Conservation (phyloP, 2,888 invertebrate genomes). For the Willowsia nigromaculata region DNA sequence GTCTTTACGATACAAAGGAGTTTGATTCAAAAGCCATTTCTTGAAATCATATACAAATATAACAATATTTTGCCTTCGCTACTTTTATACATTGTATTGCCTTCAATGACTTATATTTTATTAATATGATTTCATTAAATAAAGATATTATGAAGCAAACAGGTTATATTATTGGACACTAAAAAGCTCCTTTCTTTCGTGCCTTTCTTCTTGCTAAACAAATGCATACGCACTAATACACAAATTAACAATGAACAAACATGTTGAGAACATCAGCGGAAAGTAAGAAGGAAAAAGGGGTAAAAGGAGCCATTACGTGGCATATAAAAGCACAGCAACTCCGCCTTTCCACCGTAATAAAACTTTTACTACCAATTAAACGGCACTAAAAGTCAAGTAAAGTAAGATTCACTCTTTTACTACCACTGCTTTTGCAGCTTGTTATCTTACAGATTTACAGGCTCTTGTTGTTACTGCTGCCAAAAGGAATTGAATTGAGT, state of each 20-base stretch:
- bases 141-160: constrained; percentile 50
- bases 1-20: too few relatives aligned
- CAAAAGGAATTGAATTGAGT: constrained; percentile 53
- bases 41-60: too few relatives aligned
- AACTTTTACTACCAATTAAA: constrained; percentile 70
- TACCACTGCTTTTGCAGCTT: background rate
- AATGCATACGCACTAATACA: background rate
- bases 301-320: constrained; percentile 60
- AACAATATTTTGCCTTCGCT: too few relatives aligned
- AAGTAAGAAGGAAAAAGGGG: constrained; percentile 53
- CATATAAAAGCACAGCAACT: constrained; percentile 63
- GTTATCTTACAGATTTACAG: background rate
- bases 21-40: too few relatives aligned
- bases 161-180: constrained; percentile 49
- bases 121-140: background rate
- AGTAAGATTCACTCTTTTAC: constrained; percentile 63
- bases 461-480: constrained; percentile 5
- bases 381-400: constrained; percentile 68
- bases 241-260: background rate
- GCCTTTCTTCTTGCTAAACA: background rate
- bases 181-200: background rate
- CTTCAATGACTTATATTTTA: too few relatives aligned
- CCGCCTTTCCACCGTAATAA: constrained; percentile 67
- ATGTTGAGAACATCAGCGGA: constrained; percentile 23
- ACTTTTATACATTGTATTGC: too few relatives aligned